Conservation (phyloP, 2,888 invertebrate species). For the Sphinx pinastri region DNA sequence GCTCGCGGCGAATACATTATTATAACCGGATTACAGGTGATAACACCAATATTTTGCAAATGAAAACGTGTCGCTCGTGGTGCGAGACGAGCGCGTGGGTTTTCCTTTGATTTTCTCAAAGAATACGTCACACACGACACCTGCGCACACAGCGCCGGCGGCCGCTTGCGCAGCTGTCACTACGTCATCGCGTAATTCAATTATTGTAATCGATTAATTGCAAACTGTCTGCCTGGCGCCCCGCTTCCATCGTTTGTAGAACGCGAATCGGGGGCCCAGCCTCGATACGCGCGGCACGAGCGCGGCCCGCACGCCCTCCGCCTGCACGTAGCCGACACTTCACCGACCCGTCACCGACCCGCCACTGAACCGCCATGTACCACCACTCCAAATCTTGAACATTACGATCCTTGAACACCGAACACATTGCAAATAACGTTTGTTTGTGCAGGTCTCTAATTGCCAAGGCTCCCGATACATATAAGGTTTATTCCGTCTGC, state of each 20-base stretch:
- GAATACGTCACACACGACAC: slow-evolving; percentile 62
- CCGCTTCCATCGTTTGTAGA: slow-evolving; percentile 58
- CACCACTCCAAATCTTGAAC: slow-evolving; percentile 35
- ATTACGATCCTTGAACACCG: slow-evolving; percentile 52
- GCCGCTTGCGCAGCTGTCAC: slow-evolving; percentile 75
- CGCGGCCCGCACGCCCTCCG: slow-evolving; percentile 21
- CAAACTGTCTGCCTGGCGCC: slow-evolving; percentile 64
- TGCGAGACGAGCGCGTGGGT: slow-evolving; percentile 62
- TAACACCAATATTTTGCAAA: slow-evolving; percentile 67
- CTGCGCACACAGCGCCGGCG: slow-evolving; percentile 65
- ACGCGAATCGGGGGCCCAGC: slow-evolving; percentile 48
- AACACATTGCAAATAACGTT: slow-evolving; percentile 48
- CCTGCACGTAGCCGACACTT: slow-evolving; percentile 31
- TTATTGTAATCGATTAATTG: slow-evolving; percentile 78
- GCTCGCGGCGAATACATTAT: slow-evolving; percentile 44
- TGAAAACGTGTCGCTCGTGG: slow-evolving; percentile 56
- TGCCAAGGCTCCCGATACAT: slow-evolving; percentile 50
- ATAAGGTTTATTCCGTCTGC: slow-evolving; percentile 41
- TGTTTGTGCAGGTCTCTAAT: slow-evolving; percentile 49
- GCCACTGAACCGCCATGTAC: slow-evolving; percentile 8
- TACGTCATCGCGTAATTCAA: slow-evolving; percentile 72
- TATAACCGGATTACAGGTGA: slow-evolving; percentile 57
- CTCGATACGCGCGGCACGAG: slow-evolving; percentile 35
- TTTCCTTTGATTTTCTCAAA: slow-evolving; percentile 75
- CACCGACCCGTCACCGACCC: slow-evolving; percentile 27